Evolutionary conservation across 2,113 vertebrate species (phyloP).

Genomic region (Periophthalmodon schlosseri): DNA sequence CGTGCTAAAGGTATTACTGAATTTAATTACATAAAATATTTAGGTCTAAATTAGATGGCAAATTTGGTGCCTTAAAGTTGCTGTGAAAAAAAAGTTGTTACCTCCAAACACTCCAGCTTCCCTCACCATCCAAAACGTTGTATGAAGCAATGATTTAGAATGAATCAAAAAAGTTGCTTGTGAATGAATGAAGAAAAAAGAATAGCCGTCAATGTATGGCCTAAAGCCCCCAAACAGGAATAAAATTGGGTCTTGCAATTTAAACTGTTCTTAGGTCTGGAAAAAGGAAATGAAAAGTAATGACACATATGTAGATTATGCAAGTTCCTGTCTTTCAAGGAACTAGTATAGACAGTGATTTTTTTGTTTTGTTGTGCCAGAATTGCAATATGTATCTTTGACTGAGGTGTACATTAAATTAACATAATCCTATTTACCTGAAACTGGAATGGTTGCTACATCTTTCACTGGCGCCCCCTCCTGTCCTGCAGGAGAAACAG

Average conservation of each 20-base stretch:
- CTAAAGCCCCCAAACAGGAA: neutral
- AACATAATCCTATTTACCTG: conserved; percentile 38
- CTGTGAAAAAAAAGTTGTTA: neutral
- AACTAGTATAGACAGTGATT: neutral
- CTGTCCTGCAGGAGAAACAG: conserved; percentile 48
- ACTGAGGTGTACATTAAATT: neutral
- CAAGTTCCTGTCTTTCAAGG: neutral
- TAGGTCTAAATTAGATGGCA: neutral
- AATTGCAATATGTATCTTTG: neutral
- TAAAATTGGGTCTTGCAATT: neutral
- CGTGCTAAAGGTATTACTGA: no score
- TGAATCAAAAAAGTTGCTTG: no score
- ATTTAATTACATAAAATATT: no score
- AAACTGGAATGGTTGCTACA: neutral
- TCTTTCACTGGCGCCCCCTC: conserved; percentile 26
- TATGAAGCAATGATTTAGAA: neutral
- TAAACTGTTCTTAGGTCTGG: neutral
- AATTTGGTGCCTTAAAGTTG: neutral
- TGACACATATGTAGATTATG: neutral
- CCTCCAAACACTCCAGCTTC: neutral
- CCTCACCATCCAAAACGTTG: neutral
- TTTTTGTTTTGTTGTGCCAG: neutral
- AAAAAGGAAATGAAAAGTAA: conserved; percentile 8
- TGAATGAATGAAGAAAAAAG: neutral
- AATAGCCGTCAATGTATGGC: neutral